These are phyloP conservation scores for Macheiramphus alcinus DNA, from an alignment of 2,113 vertebrate genomes.

Conservation along the genomic window DNA sequence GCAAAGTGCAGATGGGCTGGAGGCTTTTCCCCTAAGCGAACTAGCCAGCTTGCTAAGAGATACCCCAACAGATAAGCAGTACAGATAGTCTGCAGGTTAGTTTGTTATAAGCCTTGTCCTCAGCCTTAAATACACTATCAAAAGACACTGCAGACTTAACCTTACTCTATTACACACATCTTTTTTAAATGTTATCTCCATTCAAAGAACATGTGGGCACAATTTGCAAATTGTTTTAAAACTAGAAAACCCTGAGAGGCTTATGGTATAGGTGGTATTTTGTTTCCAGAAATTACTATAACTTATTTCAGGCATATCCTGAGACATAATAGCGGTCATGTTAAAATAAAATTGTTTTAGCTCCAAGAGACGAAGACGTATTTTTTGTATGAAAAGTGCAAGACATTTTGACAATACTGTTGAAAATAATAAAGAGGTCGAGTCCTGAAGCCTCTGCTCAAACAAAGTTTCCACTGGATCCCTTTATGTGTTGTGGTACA, in stretches of 20 bases:
- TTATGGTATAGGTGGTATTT: background rate
- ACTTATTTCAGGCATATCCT: background rate
- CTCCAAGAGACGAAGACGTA: background rate
- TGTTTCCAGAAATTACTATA: constrained; percentile 8
- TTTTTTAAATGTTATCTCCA: background rate
- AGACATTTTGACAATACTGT: background rate
- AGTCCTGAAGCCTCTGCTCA: background rate
- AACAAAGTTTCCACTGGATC: background rate
- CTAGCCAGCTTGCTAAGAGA: background rate
- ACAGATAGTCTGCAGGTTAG: background rate
- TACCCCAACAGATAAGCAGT: background rate
- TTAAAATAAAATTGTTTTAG: background rate
- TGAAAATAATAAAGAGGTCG: background rate
- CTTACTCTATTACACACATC: background rate
- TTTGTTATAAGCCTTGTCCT: background rate
- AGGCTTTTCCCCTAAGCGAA: background rate
- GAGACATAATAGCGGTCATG: background rate
- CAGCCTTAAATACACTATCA: background rate
- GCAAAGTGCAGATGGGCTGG: background rate
- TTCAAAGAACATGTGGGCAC: background rate
- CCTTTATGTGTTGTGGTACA: background rate
- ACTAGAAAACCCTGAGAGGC: background rate
- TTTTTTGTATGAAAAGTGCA: background rate
- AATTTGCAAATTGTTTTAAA: background rate
- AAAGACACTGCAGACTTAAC: background rate